A percentile compares a stretch with the other conserved stretches of the same genome.
Conservation (phyloP, 1,140 invertebrate species). For the Hyles euphorbiae region DNA sequence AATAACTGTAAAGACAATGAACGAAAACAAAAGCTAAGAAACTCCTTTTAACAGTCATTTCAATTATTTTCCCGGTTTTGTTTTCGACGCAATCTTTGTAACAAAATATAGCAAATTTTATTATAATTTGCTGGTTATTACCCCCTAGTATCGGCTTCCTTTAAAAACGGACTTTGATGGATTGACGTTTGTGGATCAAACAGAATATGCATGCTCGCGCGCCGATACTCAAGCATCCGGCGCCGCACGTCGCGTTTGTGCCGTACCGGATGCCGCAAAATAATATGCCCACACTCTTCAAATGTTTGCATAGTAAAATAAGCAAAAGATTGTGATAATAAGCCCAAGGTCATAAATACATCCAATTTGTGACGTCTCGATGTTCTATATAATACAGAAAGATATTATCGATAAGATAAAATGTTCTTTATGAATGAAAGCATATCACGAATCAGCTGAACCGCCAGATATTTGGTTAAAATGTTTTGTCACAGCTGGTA, state of each 20-base stretch:
- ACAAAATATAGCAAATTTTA: slow-evolving; percentile 4
- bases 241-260: slow-evolving; percentile 17
- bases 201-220: slow-evolving; percentile 11
- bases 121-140: slow-evolving; percentile 9
- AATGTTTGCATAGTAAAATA: slow-evolving; percentile 16
- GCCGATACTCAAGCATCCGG: slow-evolving; percentile 24
- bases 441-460: background rate
- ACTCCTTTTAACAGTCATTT: too few species aligned
- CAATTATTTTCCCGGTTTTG: too few species aligned
- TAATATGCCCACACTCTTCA: slow-evolving; percentile 13
- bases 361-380: background rate
- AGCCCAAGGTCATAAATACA: slow-evolving; percentile 6
- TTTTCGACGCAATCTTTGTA: too few species aligned
- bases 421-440: background rate
- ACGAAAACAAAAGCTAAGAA: too few species aligned
- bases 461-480: background rate
- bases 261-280: slow-evolving; percentile 23
- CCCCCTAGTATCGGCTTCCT: slow-evolving; percentile 12
- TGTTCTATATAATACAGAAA: background rate
- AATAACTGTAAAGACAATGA: too few species aligned
- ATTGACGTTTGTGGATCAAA: slow-evolving; percentile 26
- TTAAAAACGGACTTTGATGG: slow-evolving; percentile 22
- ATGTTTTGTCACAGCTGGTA: too few species aligned
- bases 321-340: slow-evolving; percentile 5
- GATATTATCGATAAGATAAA: background rate